These are phyloP conservation scores for Dendrolimus kikuchii DNA, from an alignment of 1,140 invertebrate species.

Conservation along the genomic window DNA sequence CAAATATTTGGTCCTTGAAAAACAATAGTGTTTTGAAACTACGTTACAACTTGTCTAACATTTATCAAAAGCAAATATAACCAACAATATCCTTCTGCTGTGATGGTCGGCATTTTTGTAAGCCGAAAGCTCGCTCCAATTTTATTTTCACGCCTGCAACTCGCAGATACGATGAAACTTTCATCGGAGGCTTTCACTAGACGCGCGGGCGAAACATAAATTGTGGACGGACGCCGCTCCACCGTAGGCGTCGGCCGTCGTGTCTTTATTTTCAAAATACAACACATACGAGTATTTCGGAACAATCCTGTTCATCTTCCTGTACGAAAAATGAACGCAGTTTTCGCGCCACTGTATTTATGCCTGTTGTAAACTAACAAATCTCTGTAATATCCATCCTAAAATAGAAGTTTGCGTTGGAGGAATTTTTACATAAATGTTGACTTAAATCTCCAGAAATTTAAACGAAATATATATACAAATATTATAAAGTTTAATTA, in stretches of 20 bases:
- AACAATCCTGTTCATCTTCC: background rate
- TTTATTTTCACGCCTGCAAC: conserved; percentile 62
- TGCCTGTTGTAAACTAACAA: conserved; percentile 1
- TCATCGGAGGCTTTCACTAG: conserved; percentile 52
- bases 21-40: too few relatives aligned
- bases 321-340: too few relatives aligned
- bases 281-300: conserved; percentile 11
- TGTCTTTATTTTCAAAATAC: conserved; percentile 24
- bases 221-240: conserved; percentile 26
- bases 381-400: background rate
- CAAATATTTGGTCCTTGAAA: too few relatives aligned
- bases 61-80: too few relatives aligned
- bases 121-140: conserved; percentile 39
- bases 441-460: too few relatives aligned
- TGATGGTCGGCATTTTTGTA: conserved; percentile 18
- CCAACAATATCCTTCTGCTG: too few relatives aligned
- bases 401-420: too few relatives aligned
- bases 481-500: too few relatives aligned
- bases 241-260: conserved; percentile 2
- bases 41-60: too few relatives aligned
- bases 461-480: too few relatives aligned
- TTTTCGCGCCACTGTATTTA: background rate
- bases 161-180: conserved; percentile 56
- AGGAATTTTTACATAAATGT: too few relatives aligned
- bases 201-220: conserved; percentile 43